A percentile compares a stretch with the other conserved stretches of the same genome.
phyloP scores from a whole-genome alignment of 2,113 vertebrate species.

The Eulacestoma nigropectus region DNA sequence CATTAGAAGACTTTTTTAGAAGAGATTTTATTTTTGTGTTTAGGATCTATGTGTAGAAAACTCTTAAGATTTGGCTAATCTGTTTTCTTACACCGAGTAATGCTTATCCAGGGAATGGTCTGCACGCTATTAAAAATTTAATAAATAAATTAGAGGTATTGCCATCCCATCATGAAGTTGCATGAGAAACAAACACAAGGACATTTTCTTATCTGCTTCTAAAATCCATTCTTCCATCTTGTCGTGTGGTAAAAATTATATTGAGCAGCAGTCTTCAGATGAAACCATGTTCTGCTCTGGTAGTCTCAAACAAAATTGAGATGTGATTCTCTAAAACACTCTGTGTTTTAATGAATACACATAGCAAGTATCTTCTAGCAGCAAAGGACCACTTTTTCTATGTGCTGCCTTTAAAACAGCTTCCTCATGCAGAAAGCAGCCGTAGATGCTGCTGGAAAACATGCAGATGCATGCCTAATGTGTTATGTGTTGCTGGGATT shows the following conservation, averaged over 20 bases:
- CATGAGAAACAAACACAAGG: not conserved
- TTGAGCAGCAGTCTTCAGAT: not conserved
- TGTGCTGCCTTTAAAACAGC: not conserved
- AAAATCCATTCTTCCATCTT: not conserved
- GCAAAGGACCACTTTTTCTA: not conserved
- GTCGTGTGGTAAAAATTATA: not conserved
- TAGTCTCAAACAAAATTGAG: not conserved
- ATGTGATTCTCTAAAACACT: not conserved
- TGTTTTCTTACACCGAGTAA: not conserved
- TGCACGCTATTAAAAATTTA: not conserved
- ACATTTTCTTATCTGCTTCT: not conserved
- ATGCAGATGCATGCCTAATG: accelerated
- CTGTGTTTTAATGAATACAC: not conserved
- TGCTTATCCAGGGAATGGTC: not conserved
- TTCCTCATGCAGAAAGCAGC: not conserved
- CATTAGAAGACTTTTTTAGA: not conserved
- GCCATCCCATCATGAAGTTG: not conserved
- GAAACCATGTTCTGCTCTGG: not conserved
- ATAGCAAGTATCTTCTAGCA: not conserved
- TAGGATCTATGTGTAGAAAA: not conserved
- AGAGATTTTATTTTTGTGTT: not conserved
- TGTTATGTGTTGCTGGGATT: not conserved
- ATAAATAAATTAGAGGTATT: not conserved
- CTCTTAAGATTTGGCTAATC: not conserved
- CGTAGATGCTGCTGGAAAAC: not conserved